Evolutionary conservation across 2,797 vertebrate genomes (phyloP).

Genomic region (Amblyopsis hoosieri): DNA sequence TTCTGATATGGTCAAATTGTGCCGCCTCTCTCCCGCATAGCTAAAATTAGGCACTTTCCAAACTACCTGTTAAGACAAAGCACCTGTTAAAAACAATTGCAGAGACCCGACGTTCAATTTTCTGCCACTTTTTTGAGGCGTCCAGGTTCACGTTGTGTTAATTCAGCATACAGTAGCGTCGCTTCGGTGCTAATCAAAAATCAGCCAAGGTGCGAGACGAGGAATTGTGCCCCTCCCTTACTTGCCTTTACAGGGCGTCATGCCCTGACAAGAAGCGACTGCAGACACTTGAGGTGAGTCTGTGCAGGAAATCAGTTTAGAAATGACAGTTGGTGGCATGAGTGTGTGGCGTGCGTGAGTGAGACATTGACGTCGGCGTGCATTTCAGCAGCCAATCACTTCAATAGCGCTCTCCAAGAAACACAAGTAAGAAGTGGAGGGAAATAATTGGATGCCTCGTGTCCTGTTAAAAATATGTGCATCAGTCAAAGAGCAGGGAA

Average conservation of each 20-base stretch:
- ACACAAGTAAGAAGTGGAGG: slow-evolving; percentile 62
- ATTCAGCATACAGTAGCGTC: slow-evolving; percentile 37
- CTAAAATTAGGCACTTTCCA: not conserved
- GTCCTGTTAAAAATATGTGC: slow-evolving; percentile 67
- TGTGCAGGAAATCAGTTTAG: slow-evolving; percentile 69
- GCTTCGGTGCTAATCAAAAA: slow-evolving; percentile 71
- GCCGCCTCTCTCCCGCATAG: not conserved
- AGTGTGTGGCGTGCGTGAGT: slow-evolving; percentile 60
- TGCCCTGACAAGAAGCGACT: slow-evolving; percentile 69
- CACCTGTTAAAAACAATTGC: slow-evolving; percentile 41
- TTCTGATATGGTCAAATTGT: not conserved
- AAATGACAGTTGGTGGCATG: slow-evolving; percentile 72
- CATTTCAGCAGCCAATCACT: slow-evolving; percentile 81
- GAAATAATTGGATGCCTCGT: slow-evolving; percentile 72
- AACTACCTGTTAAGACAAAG: slow-evolving; percentile 54
- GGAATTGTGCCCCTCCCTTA: slow-evolving; percentile 43
- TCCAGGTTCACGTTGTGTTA: slow-evolving; percentile 58
- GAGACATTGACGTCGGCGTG: slow-evolving; percentile 70
- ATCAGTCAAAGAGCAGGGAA: slow-evolving; percentile 37
- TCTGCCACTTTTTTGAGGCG: slow-evolving; percentile 39
- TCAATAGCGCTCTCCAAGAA: slow-evolving; percentile 72
- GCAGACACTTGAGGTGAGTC: slow-evolving; percentile 66
- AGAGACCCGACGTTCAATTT: slow-evolving; percentile 54
- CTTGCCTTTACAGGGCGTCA: slow-evolving; percentile 35
- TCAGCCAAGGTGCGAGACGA: slow-evolving; percentile 70